Evolutionary conservation across 2,797 vertebrate genomes (phyloP), one percentile per base, ranked within the genome.

Genomic region (Rhinella marina): DNA sequence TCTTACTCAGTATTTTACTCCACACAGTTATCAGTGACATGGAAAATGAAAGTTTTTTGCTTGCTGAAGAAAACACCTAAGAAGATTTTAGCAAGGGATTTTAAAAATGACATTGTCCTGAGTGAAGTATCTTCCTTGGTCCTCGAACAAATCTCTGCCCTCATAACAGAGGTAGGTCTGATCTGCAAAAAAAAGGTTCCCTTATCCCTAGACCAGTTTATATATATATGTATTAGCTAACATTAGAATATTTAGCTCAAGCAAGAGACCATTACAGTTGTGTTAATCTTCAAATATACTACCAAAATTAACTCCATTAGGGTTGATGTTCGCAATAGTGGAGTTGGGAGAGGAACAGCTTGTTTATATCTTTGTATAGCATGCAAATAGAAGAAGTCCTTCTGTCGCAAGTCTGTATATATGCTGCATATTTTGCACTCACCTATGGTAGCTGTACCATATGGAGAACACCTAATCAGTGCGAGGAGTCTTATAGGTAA

Each of bases 141-240:
- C 80, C 93, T 96, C 93, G 96, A 96, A 87, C 95, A 96, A 77
- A 92, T 96, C 3, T 93, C 95, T 50, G 83, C 96, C n/a, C 88
- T 96, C 88, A 94, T 96, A 89, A 94, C 92, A 80, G 95, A 97
- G 95, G 94, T 96, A 90, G 62, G 81, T 52, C 61, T 50, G 21
- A 2, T 10, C 54, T 56, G 12, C 50, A 19, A 11, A 11, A 64
- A 62, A 41, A 41, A 41, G 54, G 61, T 27, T 57, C 19, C 13
- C 1, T 29, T 32, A 64, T 64, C 62, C 62, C 25, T 6, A 70
- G 25, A 70, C 7, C 6, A 32, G 14, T 70, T 29, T 29, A 29
- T 4, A 57, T 41, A 57, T 41, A 41, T 41, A 9, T 41, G 10
- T 48, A 48, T 48, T 41, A 48, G 32, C 70, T 12, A 29, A 14